Evolutionary conservation across 1,140 invertebrate genomes (phyloP).

Genomic region (Nomia melanderi): DNA sequence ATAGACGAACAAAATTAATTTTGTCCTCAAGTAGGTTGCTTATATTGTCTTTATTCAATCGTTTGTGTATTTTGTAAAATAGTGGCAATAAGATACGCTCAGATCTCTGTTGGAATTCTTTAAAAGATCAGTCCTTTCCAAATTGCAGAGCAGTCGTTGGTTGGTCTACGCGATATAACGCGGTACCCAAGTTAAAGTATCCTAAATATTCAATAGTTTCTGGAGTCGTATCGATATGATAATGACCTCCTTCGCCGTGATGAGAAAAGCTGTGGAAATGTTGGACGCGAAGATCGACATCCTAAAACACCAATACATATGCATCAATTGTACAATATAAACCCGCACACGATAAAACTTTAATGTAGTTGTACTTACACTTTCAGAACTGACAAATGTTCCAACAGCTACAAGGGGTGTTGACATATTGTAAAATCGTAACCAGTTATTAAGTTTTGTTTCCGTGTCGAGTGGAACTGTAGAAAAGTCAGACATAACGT

Average conservation of each 20-base stretch:
- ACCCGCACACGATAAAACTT: not conserved
- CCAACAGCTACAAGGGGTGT: slow-evolving; percentile 93
- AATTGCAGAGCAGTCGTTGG: slow-evolving; percentile 82
- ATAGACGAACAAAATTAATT: no score
- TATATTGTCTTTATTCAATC: not conserved
- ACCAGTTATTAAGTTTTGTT: slow-evolving; percentile 91
- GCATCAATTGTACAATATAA: slow-evolving; percentile 7
- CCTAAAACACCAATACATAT: slow-evolving; percentile 79
- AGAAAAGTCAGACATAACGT: slow-evolving; percentile 97
- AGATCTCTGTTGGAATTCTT: no score
- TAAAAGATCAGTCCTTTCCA: slow-evolving; percentile 82
- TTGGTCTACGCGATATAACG: slow-evolving; percentile 90
- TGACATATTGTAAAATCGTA: slow-evolving; percentile 94
- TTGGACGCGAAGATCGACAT: slow-evolving; percentile 93
- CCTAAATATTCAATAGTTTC: slow-evolving; percentile 91
- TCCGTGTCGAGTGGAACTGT: slow-evolving; percentile 86
- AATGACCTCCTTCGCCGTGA: slow-evolving; percentile 95
- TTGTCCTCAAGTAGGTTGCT: no score
- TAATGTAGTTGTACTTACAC: slow-evolving; percentile 82
- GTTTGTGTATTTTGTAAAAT: not conserved
- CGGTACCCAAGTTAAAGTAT: slow-evolving; percentile 90
- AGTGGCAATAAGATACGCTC: no score
- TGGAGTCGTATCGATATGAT: slow-evolving; percentile 96
- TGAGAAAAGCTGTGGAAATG: slow-evolving; percentile 96
- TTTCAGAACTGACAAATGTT: slow-evolving; percentile 93